These are phyloP conservation scores for Nomada lathburiana DNA, from an alignment of 2,888 invertebrate species.

Conservation along the genomic window DNA sequence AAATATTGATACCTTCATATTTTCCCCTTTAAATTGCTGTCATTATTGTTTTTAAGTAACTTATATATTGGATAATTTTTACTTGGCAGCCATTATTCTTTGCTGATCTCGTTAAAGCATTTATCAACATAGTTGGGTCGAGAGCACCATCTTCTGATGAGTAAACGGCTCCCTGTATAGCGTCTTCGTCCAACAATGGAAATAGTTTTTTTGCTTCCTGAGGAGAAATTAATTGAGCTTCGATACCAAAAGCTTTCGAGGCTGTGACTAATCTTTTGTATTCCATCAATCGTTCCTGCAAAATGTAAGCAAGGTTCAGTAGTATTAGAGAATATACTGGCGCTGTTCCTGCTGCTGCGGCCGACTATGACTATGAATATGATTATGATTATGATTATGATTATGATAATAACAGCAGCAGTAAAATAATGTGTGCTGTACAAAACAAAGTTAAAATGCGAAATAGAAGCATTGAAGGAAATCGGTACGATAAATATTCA, in stretches of 20 bases:
- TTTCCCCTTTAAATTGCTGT: background rate
- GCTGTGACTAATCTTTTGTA: constrained; percentile 92
- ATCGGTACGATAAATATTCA: constrained; percentile 72
- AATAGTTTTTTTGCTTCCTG: constrained; percentile 91
- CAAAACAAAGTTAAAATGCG: background rate
- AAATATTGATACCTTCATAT: constrained; percentile 19
- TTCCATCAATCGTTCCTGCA: constrained; percentile 91
- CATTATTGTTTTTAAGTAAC: no score
- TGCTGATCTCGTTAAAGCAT: constrained; percentile 90
- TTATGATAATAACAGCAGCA: background rate
- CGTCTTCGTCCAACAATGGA: constrained; percentile 90
- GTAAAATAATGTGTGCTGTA: no score
- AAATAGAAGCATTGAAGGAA: background rate
- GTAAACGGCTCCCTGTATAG: constrained; percentile 91
- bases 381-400: no score
- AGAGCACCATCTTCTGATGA: constrained; percentile 93
- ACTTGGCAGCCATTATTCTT: constrained; percentile 90
- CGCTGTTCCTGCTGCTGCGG: no score
- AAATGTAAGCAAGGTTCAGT: constrained; percentile 11
- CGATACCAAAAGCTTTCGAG: constrained; percentile 92
- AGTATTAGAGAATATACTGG: background rate
- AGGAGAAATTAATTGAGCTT: constrained; percentile 90
- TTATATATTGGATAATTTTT: constrained; percentile 27
- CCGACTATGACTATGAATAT: no score
- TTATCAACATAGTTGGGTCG: constrained; percentile 93